Percentiles rank a stretch among this genome's conserved stretches.
phyloP scores from a whole-genome alignment of 1,140 invertebrate species.

The Muscidifurax raptorellus region DNA sequence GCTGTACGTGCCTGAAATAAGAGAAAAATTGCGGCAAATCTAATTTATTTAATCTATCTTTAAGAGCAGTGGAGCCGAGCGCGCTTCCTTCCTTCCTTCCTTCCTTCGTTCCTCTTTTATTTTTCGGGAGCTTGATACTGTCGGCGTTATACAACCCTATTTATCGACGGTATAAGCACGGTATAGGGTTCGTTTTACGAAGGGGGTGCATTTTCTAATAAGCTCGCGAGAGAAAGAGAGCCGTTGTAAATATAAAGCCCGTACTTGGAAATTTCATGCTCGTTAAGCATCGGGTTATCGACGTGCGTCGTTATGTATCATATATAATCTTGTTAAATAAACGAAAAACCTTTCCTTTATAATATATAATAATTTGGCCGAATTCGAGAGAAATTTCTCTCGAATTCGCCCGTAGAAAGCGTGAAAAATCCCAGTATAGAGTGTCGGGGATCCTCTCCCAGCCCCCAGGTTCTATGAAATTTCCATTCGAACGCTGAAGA shows the following conservation, averaged over 20 bases:
- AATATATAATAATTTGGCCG: too few relatives aligned
- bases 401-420: not conserved
- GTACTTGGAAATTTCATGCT: not conserved
- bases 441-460: not conserved
- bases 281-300: too few relatives aligned
- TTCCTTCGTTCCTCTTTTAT: not conserved
- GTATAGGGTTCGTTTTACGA: not conserved
- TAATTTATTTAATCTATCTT: constrained; percentile 53
- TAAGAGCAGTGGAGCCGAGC: constrained; percentile 25
- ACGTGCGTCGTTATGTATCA: too few relatives aligned
- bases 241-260: not conserved
- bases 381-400: not conserved
- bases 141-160: not conserved
- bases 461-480: not conserved
- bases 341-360: not conserved
- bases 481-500: not conserved
- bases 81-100: constrained; percentile 5
- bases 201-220: constrained; percentile 3
- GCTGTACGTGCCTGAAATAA: constrained; percentile 50
- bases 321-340: not conserved
- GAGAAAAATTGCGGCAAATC: constrained; percentile 41
- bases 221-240: not conserved
- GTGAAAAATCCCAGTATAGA: not conserved
- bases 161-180: not conserved
- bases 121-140: not conserved